phyloP scores from a whole-genome alignment of 1,140 invertebrate species.

The Venturia canescens region DNA sequence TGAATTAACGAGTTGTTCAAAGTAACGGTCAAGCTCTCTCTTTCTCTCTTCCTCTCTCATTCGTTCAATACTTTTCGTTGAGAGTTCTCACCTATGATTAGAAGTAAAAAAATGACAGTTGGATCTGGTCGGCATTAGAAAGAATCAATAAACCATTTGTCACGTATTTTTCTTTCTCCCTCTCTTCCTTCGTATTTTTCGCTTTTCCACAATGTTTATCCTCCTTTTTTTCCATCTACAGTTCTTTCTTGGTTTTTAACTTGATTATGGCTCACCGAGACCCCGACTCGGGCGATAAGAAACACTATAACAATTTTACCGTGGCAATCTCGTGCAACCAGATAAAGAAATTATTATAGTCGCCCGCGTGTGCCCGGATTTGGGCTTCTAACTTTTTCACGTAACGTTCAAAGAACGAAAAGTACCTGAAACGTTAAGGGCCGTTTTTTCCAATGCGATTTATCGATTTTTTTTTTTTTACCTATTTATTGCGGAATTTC shows the following conservation, averaged over 20 bases:
- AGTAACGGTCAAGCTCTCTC: conserved; percentile 8
- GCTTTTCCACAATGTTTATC: background rate
- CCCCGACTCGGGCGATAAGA: conserved; percentile 10
- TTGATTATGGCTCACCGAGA: conserved; percentile 6
- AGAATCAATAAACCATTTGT: conserved; percentile 44
- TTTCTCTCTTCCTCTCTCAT: conserved; percentile 16
- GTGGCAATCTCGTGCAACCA: conserved; percentile 18
- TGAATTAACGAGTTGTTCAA: conserved; percentile 35
- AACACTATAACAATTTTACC: conserved; percentile 27
- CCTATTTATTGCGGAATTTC: too few species aligned
- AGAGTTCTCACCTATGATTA: background rate
- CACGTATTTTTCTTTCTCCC: conserved; percentile 30
- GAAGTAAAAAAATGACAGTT: conserved; percentile 38
- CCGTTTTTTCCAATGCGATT: too few species aligned
- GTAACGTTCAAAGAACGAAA: too few species aligned
- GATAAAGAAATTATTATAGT: conserved; percentile 37
- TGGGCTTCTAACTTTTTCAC: too few species aligned
- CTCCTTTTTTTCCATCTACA: background rate
- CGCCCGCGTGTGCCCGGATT: background rate
- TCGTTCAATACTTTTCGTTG: background rate
- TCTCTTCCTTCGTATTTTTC: conserved; percentile 26
- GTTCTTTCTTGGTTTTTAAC: conserved; percentile 1
- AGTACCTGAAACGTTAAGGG: too few species aligned
- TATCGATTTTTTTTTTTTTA: too few species aligned
- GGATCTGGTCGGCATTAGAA: conserved; percentile 17